phyloP scores from a whole-genome alignment of 2,797 vertebrate species.

The Stomatorhinus walkeri region DNA sequence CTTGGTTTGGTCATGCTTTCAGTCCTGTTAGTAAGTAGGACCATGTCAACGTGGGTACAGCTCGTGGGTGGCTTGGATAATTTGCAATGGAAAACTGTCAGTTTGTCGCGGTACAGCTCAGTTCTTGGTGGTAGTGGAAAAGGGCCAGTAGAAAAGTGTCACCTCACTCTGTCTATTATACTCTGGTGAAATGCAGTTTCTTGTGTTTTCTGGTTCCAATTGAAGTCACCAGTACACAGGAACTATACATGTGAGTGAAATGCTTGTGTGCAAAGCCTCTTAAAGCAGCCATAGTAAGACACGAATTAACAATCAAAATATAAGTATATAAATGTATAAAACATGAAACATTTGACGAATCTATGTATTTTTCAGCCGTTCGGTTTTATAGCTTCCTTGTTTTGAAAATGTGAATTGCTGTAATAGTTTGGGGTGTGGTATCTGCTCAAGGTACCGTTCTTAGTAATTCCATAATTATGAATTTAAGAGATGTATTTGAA shows the following conservation, averaged over 20 bases:
- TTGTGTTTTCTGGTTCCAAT: neutral
- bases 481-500: neutral
- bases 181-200: neutral
- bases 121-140: neutral
- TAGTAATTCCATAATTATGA: neutral
- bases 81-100: neutral
- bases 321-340: neutral
- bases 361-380: neutral
- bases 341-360: neutral
- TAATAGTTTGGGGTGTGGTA: neutral
- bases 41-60: neutral
- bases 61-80: neutral
- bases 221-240: neutral
- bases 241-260: neutral
- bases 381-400: neutral
- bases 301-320: neutral
- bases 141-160: neutral
- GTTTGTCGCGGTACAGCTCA: neutral
- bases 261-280: neutral
- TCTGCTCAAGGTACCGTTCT: neutral
- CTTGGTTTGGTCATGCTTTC: neutral
- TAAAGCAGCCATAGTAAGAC: neutral
- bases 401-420: neutral
- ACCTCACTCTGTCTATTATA: neutral
- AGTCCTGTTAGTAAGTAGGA: neutral